Conservation (phyloP, 2,888 invertebrate species). For the Halictus quadricinctus region DNA sequence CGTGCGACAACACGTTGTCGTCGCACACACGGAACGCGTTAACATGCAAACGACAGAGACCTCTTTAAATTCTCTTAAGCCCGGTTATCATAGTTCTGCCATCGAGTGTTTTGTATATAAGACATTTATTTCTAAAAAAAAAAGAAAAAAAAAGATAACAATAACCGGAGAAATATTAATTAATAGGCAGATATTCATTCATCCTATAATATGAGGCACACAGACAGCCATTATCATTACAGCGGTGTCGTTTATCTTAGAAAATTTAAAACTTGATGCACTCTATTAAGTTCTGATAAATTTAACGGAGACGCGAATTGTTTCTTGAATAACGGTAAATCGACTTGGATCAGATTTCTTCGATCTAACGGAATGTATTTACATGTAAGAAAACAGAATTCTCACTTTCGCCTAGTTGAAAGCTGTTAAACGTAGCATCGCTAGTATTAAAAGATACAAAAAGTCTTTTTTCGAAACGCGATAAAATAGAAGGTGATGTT, state of each 20-base stretch:
- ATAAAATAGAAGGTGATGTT: slow-evolving; percentile 19
- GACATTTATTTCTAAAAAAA: slow-evolving; percentile 49
- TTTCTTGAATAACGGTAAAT: slow-evolving; percentile 24
- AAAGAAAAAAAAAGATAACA: slow-evolving; percentile 28
- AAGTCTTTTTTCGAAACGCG: slow-evolving; percentile 17
- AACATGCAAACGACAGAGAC: slow-evolving; percentile 31
- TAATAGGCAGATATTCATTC: slow-evolving; percentile 59
- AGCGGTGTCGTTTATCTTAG: slow-evolving; percentile 40
- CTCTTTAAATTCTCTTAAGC: slow-evolving; percentile 20
- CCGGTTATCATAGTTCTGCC: slow-evolving; percentile 29
- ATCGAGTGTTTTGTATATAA: slow-evolving; percentile 28
- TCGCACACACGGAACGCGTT: slow-evolving; percentile 24
- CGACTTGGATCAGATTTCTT: slow-evolving; percentile 43
- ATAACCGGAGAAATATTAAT: slow-evolving; percentile 32
- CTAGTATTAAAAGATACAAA: slow-evolving; percentile 27
- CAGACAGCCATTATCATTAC: slow-evolving; percentile 61
- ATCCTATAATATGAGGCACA: slow-evolving; percentile 61
- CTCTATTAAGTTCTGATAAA: slow-evolving; percentile 27
- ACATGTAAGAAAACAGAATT: slow-evolving; percentile 37
- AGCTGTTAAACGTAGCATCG: slow-evolving; percentile 26
- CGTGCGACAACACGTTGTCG: slow-evolving; percentile 1
- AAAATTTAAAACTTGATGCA: slow-evolving; percentile 43
- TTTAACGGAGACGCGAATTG: slow-evolving; percentile 33
- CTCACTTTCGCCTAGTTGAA: slow-evolving; percentile 3
- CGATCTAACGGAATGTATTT: slow-evolving; percentile 55